phyloP scores from a whole-genome alignment of 2,113 vertebrate genomes.

The Albula glossodonta region DNA sequence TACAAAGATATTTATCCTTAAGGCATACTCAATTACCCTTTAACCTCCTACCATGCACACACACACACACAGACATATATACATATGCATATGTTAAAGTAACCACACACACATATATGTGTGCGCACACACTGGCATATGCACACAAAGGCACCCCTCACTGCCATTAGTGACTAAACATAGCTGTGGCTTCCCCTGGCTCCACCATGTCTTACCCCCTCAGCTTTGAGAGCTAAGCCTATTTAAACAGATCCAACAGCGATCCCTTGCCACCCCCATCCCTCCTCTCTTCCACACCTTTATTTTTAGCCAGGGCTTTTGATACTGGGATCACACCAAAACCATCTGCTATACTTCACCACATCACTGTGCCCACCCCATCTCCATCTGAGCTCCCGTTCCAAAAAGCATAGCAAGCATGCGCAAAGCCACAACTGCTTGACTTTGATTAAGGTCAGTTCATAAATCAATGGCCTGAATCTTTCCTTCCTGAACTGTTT shows the following conservation, averaged over 20 bases:
- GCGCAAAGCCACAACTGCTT: not conserved
- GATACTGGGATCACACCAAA: conserved; percentile 15
- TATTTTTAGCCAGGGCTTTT: conserved; percentile 22
- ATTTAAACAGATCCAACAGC: conserved; percentile 6
- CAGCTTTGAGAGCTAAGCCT: conserved; percentile 14
- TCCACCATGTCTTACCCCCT: conserved; percentile 7
- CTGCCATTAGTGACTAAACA: conserved; percentile 8
- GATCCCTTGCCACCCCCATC: not conserved
- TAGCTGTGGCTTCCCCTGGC: not conserved
- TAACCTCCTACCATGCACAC: not conserved
- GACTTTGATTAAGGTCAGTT: not conserved
- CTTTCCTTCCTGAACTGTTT: not conserved
- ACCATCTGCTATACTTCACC: not conserved
- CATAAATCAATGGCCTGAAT: not conserved
- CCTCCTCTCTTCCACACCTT: not conserved
- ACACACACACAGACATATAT: not conserved
- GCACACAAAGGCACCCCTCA: not conserved
- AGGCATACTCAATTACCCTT: not conserved
- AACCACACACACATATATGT: not conserved
- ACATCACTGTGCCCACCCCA: no score
- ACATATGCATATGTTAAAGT: not conserved
- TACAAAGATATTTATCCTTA: not conserved
- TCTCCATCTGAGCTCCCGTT: not conserved
- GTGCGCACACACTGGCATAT: no score
- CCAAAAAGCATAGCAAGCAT: not conserved